Base-by-base conservation (phyloP, 1,140 invertebrate species). In the Hydropsyche tenuis region DNA sequence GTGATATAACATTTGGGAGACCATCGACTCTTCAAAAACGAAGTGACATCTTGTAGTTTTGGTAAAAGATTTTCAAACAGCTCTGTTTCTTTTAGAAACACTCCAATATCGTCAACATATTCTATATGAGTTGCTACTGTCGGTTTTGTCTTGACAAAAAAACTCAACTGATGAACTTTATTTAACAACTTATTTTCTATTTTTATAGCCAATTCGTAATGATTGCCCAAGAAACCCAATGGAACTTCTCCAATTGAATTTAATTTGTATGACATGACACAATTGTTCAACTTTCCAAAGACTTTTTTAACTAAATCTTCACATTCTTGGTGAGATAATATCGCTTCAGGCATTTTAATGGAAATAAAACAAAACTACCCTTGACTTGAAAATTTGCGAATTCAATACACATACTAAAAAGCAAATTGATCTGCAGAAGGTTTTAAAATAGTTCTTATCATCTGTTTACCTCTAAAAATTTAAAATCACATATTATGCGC, bases 81-180 rank as follows among this genome's bases (percentile, higher is more conserved):
- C 0, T 72, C 74, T 7, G 81, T 80, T 77, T 88, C 87, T 60
- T 87, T 84, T 27, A 83, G 63, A 72, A 88, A 89, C 0, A 85
- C 83, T 0, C 85, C 82, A 63, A 83, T 85, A 11, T 84, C 79
- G 42, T 82, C 79, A 2, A 88, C 71, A 51, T 86, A 87, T 9
- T 83, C 79, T 56, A 81, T 82, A 63, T 81, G 81, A 0, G 72
- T 74, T 0, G 78, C 80, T 56, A 84, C 75, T 12, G 82, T 80
- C 0, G 88, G 87, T 0, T 86, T 74, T 0, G 80, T 73, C 74
- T 89, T 89, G 1, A 85, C 78, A 56, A 89, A 89, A 71, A 86
- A 87, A 1, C 75, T 77, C 11, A 82, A 37, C 0, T 77, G 77
- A 75, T 74, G 75, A 14, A 22, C 5, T n/a, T 60, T 23, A 25